Percentiles rank a stretch among this genome's conserved stretches.
These are phyloP conservation scores for Gryon sp. DNA, from an alignment of 1,140 invertebrate genomes.

Conservation along the genomic window DNA sequence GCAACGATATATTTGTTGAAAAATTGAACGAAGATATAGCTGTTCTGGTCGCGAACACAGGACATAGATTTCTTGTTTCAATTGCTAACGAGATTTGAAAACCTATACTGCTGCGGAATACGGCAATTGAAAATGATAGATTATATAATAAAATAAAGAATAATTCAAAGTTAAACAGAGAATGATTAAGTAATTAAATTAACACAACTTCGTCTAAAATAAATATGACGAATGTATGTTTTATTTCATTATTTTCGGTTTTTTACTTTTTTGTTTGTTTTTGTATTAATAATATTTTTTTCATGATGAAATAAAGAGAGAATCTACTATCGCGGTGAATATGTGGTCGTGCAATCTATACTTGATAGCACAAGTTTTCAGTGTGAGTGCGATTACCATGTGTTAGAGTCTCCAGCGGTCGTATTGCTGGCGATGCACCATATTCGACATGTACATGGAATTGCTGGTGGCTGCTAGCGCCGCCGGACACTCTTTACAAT, in stretches of 20 bases:
- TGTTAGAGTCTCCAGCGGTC: constrained; percentile 42
- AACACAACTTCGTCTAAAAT: too few relatives aligned
- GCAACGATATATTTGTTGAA: constrained; percentile 29
- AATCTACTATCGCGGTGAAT: constrained; percentile 14
- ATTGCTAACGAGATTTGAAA: constrained; percentile 66
- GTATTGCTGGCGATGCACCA: constrained; percentile 5
- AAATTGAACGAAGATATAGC: constrained; percentile 55
- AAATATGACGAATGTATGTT: too few relatives aligned
- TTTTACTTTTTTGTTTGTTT: too few relatives aligned
- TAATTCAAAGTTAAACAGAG: too few relatives aligned
- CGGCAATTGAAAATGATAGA: too few relatives aligned
- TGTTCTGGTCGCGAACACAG: constrained; percentile 59
- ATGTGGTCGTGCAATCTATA: constrained; percentile 42
- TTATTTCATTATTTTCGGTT: too few relatives aligned
- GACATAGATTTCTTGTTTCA: constrained; percentile 64
- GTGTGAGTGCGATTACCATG: constrained; percentile 14
- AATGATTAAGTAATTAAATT: too few relatives aligned
- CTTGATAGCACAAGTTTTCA: too few relatives aligned
- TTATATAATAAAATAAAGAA: too few relatives aligned
- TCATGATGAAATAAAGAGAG: constrained; percentile 60
- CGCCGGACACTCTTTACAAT: constrained; percentile 75
- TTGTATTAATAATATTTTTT: too few relatives aligned
- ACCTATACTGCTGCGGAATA: constrained; percentile 51
- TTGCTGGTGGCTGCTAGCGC: constrained; percentile 74
- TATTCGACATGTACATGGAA: constrained; percentile 65